These are phyloP conservation scores for Lydus trimaculatus DNA, from an alignment of 2,888 invertebrate genomes.

Conservation along the genomic window DNA sequence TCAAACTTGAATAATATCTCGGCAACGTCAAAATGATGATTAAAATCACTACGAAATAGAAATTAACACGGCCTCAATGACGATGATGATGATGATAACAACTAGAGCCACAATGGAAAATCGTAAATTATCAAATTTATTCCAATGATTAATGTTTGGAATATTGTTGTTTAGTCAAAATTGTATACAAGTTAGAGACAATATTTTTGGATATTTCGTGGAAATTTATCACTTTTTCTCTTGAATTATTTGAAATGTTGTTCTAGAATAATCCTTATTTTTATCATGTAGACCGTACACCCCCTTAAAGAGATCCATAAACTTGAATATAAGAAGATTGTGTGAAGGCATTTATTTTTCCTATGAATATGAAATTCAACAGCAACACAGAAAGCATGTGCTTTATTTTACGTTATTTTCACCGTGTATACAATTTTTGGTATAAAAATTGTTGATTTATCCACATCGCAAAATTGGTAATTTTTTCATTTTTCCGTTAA, in stretches of 20 bases:
- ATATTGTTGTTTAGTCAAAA: not conserved
- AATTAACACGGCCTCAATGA: not conserved
- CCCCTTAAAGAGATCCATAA: constrained; percentile 48
- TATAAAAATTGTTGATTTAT: constrained; percentile 20
- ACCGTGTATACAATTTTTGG: not conserved
- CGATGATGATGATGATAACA: not conserved
- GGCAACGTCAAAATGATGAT: not conserved
- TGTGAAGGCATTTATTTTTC: constrained; percentile 51
- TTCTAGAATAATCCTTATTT: constrained; percentile 28
- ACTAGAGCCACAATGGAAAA: not conserved
- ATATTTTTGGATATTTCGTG: constrained; percentile 1
- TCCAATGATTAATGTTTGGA: not conserved
- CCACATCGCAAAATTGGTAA: not conserved
- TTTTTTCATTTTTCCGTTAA: constrained; percentile 26
- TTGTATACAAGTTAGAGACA: no score
- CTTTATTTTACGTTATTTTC: not conserved
- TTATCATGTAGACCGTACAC: constrained; percentile 29
- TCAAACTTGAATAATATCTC: constrained; percentile 5
- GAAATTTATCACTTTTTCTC: constrained; percentile 17
- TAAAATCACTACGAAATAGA: not conserved
- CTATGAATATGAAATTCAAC: constrained; percentile 51
- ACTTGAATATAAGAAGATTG: constrained; percentile 49
- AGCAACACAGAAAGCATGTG: constrained; percentile 1
- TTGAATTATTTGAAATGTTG: constrained; percentile 25
- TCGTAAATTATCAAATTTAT: not conserved